Base-by-base conservation (phyloP, 2,113 vertebrate species). In the Gyps fulvus region DNA sequence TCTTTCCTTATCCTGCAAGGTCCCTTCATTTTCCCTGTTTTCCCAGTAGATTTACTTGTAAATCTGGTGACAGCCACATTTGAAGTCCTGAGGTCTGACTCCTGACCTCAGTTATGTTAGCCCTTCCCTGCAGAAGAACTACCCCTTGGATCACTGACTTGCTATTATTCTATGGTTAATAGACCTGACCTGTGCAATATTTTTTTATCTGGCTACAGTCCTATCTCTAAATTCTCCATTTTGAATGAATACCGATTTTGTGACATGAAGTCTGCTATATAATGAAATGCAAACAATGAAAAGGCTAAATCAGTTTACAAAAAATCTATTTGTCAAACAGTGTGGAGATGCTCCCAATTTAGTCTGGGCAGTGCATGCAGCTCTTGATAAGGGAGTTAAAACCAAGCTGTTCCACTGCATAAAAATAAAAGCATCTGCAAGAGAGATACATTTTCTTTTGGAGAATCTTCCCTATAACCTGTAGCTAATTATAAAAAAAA, bases 271-370 rank as follows among this genome's bases (percentile, higher is more conserved):
- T 96, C 97, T 74, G 96, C 95, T 97, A 96, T 97, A 97, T 98
- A 98, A 98, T 98, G 97, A 98, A 98, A 98, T 97, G 97, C 98
- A 98, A 98, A 98, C 97, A 98, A 97, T 95, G 98, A 98, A 97
- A 97, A 97, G 97, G 95, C 96, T 96, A 97, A 98, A 98, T 98
- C 98, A 98, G 98, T 98, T 98, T 97, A 98, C 97, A 96, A 98
- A 98, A 98, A 98, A 97, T 98, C 97, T 98, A 98, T 98, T 98
- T 98, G 97, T 98, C 98, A 98, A 98, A 98, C 97, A 97, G 84
- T 83, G 94, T 97, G 95, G 98, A 97, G 97, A 97, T 97, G 96
- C 93, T 97, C 97, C 97, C 97, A 97, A 97, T 98, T 97, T 97
- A 96, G 95, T 94, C 94, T 31, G 71, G 91, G 96, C 96, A 79